phyloP scores from a whole-genome alignment of 2,888 invertebrate species.

The Machimus atricapillus region DNA sequence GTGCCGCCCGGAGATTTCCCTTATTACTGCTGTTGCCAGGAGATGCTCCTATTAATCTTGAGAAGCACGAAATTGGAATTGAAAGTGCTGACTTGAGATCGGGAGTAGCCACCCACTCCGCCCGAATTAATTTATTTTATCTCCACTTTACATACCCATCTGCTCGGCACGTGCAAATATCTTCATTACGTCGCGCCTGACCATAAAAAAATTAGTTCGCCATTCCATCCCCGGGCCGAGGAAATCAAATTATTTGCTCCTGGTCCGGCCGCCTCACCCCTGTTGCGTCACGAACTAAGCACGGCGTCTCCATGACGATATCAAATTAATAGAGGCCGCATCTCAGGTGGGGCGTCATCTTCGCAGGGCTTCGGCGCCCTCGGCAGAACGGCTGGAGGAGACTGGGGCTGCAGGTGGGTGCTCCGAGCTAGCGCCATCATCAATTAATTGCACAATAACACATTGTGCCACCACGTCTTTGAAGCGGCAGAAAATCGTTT shows the following conservation, averaged over 20 bases:
- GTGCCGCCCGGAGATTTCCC: background rate
- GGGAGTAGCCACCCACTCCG: background rate
- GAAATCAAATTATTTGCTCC: background rate
- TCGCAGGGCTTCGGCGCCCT: background rate
- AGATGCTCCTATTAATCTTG: background rate
- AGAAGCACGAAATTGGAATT: conserved; percentile 5
- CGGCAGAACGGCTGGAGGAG: background rate
- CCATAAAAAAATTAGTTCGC: conserved; percentile 24
- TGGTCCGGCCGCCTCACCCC: background rate
- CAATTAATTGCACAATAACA: conserved; percentile 26
- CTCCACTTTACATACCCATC: conserved; percentile 27
- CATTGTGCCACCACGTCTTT: background rate
- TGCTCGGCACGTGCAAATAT: conserved; percentile 23
- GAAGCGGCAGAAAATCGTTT: background rate
- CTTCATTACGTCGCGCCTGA: conserved; percentile 14
- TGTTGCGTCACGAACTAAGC: background rate
- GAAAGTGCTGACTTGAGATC: background rate
- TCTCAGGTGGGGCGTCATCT: conserved; percentile 11
- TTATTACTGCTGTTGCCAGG: background rate
- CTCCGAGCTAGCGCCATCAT: background rate
- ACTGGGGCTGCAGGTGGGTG: background rate
- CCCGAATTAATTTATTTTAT: conserved; percentile 33
- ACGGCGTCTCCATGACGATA: conserved; percentile 8
- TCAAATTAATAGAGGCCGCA: conserved; percentile 27
- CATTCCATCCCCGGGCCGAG: background rate